phyloP scores from a whole-genome alignment of 2,888 invertebrate genomes.

The Nemotelus pantherinus region DNA sequence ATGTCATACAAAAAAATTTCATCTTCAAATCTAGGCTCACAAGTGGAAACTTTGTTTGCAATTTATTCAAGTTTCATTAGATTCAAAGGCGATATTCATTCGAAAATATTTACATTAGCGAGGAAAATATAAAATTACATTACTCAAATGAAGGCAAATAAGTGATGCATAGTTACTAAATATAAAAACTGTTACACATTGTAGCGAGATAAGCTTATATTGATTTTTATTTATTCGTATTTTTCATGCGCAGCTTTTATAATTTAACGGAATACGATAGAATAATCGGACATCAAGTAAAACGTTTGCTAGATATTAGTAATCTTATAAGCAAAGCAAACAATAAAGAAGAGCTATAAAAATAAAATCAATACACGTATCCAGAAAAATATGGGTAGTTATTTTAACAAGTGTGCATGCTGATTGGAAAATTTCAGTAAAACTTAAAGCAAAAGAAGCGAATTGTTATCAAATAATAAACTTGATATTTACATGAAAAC shows the following conservation, averaged over 20 bases:
- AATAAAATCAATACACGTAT: no score
- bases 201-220: conserved; percentile 7
- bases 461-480: conserved; percentile 13
- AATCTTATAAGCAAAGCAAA: no score
- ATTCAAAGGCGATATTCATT: background rate
- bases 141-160: background rate
- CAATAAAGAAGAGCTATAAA: no score
- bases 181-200: conserved; percentile 29
- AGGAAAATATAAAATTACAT: conserved; percentile 21
- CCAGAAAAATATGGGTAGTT: no score
- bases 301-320: no score
- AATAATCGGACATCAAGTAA: no score
- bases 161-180: conserved; percentile 2
- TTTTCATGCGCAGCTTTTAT: background rate
- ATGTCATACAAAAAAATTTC: no score
- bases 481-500: conserved; percentile 30
- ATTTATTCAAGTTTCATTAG: no score
- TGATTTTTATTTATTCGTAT: conserved; percentile 17
- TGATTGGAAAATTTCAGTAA: background rate
- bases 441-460: background rate
- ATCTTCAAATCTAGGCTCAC: no score
- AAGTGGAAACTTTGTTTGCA: no score
- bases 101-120: conserved; percentile 31
- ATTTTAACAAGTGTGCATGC: no score
- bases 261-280: no score